Evolutionary conservation across 2,113 vertebrate species (phyloP), one percentile per base, ranked within the genome.

Genomic region (Cinclus mexicanus): DNA sequence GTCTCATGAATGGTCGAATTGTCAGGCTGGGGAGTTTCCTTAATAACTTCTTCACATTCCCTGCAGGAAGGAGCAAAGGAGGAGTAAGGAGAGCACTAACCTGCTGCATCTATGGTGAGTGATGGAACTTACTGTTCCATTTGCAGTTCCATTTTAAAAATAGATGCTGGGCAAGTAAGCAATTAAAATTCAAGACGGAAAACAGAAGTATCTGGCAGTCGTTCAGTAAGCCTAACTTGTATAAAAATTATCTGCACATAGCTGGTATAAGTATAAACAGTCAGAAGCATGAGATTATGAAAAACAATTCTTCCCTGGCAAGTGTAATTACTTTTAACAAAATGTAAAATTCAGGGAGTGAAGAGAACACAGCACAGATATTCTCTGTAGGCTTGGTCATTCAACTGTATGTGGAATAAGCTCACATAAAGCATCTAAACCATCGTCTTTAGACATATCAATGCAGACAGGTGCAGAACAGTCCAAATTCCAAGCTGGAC

Each of bases 111-210:
- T 56, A n/a, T 6, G 52, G 65, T 75, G 72, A 94, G 83, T 84
- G 94, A 93, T 89, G 83, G 91, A 92, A 88, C 56, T 95, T 74
- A 67, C 68, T 93, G 83, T 83, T 97, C 92, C 89, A 93, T 75
- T 95, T 96, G 81, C 94, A 92, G 90, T 67, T 93, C 72, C 80
- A 81, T 89, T 95, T 95, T 93, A 94, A 96, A 97, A 97, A 95
- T 96, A 97, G 89, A 95, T 89, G 83, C 64, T 25, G 91, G 91
- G 83, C 83, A 94, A 97, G 86, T 91, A 93, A 94, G 94, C 89
- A 94, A 97, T 96, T 97, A 97, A 97, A 95, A 97, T 95, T 87
- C 89, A 94, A 95, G 93, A 95, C 94, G 86, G 83, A 96, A 96
- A 97, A 93, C 93, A 96, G 93, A 97, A 94, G 86, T 96, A 95